Conservation (phyloP, 2,888 invertebrate species). For the Drosophila meridiana region DNA sequence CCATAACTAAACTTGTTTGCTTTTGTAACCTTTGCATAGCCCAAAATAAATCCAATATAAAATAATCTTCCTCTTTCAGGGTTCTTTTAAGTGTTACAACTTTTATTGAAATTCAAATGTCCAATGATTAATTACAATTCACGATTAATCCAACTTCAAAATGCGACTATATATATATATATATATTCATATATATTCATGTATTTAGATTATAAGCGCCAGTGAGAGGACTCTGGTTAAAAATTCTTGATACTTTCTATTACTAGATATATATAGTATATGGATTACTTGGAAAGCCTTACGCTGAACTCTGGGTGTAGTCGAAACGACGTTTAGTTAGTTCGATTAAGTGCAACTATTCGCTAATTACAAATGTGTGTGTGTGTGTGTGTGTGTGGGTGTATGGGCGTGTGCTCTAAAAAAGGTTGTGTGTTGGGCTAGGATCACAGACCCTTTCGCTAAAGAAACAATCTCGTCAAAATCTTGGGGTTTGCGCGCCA, state of each 20-base stretch:
- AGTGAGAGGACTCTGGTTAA: constrained; percentile 28
- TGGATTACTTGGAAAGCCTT: constrained; percentile 21
- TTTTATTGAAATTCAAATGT: constrained; percentile 78
- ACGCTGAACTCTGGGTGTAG: constrained; percentile 32
- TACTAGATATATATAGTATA: constrained; percentile 28
- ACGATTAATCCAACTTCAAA: constrained; percentile 67
- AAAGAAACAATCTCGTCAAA: constrained; percentile 29
- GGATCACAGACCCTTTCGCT: constrained; percentile 57
- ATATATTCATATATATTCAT: constrained; percentile 22
- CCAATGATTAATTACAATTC: constrained; percentile 73
- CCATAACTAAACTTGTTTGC: not conserved
- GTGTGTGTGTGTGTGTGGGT: constrained; percentile 4
- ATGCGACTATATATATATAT: constrained; percentile 64
- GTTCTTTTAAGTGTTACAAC: constrained; percentile 41
- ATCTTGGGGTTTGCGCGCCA: constrained; percentile 18
- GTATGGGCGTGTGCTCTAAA: constrained; percentile 16
- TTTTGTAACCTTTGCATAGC: not conserved
- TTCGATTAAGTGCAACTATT: constrained; percentile 65
- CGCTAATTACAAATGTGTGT: constrained; percentile 66
- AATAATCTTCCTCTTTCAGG: not conserved
- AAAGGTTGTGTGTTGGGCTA: constrained; percentile 23
- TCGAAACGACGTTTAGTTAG: constrained; percentile 52
- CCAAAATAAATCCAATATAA: not conserved
- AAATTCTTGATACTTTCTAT: constrained; percentile 47
- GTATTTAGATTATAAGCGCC: constrained; percentile 50